Percentiles rank a stretch among this genome's conserved stretches.
Evolutionary conservation across 2,888 invertebrate genomes (phyloP).

Genomic region (Agonopterix alstromeriana): DNA sequence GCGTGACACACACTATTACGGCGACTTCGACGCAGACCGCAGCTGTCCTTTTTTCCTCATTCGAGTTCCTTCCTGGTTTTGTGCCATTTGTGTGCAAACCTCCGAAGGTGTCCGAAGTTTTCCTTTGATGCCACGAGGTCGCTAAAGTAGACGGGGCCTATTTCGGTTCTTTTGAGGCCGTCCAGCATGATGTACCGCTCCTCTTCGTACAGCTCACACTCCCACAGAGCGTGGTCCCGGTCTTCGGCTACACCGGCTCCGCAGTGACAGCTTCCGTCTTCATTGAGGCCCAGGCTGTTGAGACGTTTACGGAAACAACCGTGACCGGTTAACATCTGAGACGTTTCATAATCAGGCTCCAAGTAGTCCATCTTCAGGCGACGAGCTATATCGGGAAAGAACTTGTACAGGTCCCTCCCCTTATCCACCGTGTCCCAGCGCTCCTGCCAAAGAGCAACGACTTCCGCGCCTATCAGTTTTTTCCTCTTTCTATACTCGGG

Average conservation of each 20-base stretch:
- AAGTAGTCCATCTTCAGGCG: constrained; percentile 10
- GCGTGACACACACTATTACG: too few relatives aligned
- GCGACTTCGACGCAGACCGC: too few relatives aligned
- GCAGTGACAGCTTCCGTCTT: constrained; percentile 8
- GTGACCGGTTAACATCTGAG: constrained; percentile 15
- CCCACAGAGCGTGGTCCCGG: constrained; percentile 6
- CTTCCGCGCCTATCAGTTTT: neutral
- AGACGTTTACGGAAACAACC: constrained; percentile 10
- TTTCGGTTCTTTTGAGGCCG: neutral
- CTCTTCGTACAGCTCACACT: neutral
- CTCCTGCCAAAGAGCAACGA: constrained; percentile 8
- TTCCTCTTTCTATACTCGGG: neutral
- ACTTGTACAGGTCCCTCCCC: constrained; percentile 9
- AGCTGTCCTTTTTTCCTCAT: too few relatives aligned
- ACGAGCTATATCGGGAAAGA: constrained; percentile 13
- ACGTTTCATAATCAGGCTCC: constrained; percentile 12
- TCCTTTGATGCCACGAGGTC: neutral
- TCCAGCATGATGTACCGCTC: neutral
- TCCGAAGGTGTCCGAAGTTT: neutral
- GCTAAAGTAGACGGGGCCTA: neutral
- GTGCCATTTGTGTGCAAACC: too few relatives aligned
- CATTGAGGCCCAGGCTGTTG: constrained; percentile 5
- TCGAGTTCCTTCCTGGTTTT: too few relatives aligned
- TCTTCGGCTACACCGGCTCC: constrained; percentile 3
- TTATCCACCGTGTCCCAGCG: constrained; percentile 3